Percentiles rank a stretch among this genome's conserved stretches.
phyloP scores from a whole-genome alignment of 2,797 vertebrate genomes.

The Gallinago solitaria region DNA sequence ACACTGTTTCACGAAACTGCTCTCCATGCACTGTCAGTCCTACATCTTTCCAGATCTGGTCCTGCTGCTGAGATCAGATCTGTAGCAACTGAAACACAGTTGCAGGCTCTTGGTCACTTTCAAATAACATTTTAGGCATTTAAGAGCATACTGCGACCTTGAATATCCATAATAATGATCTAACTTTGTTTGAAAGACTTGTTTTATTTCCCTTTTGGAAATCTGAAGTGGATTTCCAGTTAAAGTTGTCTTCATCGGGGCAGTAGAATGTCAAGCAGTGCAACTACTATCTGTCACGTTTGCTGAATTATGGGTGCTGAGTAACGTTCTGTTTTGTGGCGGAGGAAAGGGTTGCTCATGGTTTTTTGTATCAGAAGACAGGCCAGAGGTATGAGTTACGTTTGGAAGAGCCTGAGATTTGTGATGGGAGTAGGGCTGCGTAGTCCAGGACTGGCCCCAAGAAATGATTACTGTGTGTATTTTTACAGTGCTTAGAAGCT shows the following conservation, averaged over 20 bases:
- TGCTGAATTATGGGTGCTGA: neutral
- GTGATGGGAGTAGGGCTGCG: neutral
- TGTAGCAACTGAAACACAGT: neutral
- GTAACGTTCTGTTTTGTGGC: neutral
- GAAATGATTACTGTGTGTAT: conserved; percentile 4
- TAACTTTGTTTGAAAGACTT: neutral
- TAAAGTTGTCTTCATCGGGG: neutral
- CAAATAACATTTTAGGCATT: neutral
- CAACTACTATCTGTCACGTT: neutral
- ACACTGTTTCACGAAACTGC: neutral
- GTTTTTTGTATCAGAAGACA: neutral
- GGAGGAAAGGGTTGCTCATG: neutral
- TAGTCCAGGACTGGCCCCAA: neutral
- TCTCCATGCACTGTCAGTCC: accelerated
- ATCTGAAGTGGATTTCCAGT: neutral
- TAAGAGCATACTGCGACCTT: neutral
- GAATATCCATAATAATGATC: neutral
- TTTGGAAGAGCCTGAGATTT: conserved; percentile 42
- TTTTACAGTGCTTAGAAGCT: conserved; percentile 26
- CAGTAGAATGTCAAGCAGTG: neutral
- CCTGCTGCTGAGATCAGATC: neutral
- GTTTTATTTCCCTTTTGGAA: neutral
- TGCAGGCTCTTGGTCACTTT: neutral
- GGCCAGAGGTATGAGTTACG: conserved; percentile 30
- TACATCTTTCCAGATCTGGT: neutral